Evolutionary conservation across 2,113 vertebrate species (phyloP).

Genomic region (Pica pica): DNA sequence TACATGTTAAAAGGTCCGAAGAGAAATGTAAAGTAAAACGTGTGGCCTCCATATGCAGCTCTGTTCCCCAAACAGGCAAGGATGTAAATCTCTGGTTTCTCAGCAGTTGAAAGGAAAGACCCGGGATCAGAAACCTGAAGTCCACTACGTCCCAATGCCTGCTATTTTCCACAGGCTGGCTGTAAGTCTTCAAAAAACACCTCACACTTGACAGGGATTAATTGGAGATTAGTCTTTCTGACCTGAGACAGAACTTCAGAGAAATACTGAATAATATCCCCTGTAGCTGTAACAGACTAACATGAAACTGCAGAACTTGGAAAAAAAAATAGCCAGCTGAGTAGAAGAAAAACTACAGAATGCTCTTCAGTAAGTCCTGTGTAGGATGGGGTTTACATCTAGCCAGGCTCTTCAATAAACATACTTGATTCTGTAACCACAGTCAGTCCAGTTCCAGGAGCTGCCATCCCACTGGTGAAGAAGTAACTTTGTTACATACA

Average conservation of each 20-base stretch:
- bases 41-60: background rate
- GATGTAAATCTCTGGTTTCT: background rate
- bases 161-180: background rate
- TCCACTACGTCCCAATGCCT: background rate
- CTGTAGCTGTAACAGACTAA: background rate
- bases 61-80: background rate
- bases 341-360: background rate
- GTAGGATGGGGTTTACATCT: background rate
- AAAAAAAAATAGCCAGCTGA: background rate
- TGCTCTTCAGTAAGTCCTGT: background rate
- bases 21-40: background rate
- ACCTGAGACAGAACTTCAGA: background rate
- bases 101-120: background rate
- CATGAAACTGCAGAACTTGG: background rate
- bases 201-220: background rate
- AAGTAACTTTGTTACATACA: background rate
- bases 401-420: background rate
- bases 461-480: background rate
- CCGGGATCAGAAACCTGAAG: background rate
- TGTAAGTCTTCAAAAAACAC: background rate
- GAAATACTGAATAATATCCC: background rate
- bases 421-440: background rate
- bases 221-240: background rate
- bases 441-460: accelerated
- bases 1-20: background rate